Percentiles rank a stretch among this genome's conserved stretches.
These are phyloP conservation scores for Drosophila busckii DNA, from an alignment of 1,140 invertebrate genomes.

Conservation along the genomic window DNA sequence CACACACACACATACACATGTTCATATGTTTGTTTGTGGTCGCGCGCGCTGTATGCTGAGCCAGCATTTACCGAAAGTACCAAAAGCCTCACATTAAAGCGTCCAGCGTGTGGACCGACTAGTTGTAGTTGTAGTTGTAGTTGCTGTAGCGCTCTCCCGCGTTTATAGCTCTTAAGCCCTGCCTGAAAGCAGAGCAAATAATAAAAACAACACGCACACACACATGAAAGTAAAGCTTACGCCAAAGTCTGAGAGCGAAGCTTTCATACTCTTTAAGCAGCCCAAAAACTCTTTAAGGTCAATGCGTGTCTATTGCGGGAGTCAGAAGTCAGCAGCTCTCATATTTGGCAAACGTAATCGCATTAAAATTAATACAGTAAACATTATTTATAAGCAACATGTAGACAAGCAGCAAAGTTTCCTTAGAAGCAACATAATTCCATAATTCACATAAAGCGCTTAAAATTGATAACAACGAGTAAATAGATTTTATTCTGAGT, in stretches of 20 bases:
- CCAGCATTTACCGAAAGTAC: conserved; percentile 29
- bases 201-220: neutral
- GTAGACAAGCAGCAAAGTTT: too few species aligned
- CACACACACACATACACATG: too few species aligned
- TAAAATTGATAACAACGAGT: too few species aligned
- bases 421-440: too few species aligned
- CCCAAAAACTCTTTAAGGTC: neutral
- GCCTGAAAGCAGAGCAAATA: conserved; percentile 35
- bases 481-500: too few species aligned
- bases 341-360: too few species aligned
- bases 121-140: too few species aligned
- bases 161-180: conserved; percentile 22
- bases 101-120: conserved; percentile 15
- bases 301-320: neutral
- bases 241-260: conserved; percentile 14
- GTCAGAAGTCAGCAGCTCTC: too few species aligned
- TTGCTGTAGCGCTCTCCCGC: neutral
- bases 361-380: too few species aligned
- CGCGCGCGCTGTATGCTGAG: conserved; percentile 21
- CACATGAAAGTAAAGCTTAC: conserved; percentile 30
- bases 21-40: neutral
- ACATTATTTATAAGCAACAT: too few species aligned
- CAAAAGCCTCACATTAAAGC: conserved; percentile 38
- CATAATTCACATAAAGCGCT: too few species aligned
- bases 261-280: conserved; percentile 33